Evolutionary conservation across 2,113 vertebrate species (phyloP), one percentile per base, ranked within the genome.

Genomic region (Rhynchomys soricoides): DNA sequence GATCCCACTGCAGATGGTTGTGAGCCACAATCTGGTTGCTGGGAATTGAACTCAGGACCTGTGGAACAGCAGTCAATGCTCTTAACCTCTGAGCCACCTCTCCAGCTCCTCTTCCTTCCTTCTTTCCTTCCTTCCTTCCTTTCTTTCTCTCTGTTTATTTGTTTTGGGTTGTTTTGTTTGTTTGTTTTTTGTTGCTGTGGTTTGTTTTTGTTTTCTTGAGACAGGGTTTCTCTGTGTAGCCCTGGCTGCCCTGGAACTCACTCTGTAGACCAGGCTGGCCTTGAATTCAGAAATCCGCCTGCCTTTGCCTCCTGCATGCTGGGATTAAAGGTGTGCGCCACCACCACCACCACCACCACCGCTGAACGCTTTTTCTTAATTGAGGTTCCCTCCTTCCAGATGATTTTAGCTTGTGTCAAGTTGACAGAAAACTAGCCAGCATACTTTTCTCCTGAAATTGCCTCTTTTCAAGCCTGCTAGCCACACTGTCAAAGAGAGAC

Each of bases 381-480:
- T 77, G 26, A 77, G 26, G 15, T 31, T 50, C 7, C 29, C 48
- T 78, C 45, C 26, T 78, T 1, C 1, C 6, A 34, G 45, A 52
- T 78, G 48, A 52, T 48, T 34, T 52, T 78, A 79, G 8, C 17
- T 45, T 79, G 16, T 34, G 77, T 52, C 77, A 79, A 37, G 31
- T 11, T 34, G 31, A 52, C 31, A 79, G 31, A 52, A 79, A 52
- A 52, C 48, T 34, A 16, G 16, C 45, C 26, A 79, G 75, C 48
- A 37, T 31, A 26, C 81, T 24, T 77, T 95, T n/a, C 89, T 94
- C 22, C 55, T 91, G 48, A 26, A 62, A 22, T 78, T 95, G 40
- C 34, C 85, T 94, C 55, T n/a, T 85, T 70, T 15, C 6, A 21
- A 71, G 40, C 11, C 37, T 55, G 79, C 52, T 37, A 21, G 16